Base-by-base conservation (phyloP, 2,113 vertebrate species). In the Catharus bicknelli region DNA sequence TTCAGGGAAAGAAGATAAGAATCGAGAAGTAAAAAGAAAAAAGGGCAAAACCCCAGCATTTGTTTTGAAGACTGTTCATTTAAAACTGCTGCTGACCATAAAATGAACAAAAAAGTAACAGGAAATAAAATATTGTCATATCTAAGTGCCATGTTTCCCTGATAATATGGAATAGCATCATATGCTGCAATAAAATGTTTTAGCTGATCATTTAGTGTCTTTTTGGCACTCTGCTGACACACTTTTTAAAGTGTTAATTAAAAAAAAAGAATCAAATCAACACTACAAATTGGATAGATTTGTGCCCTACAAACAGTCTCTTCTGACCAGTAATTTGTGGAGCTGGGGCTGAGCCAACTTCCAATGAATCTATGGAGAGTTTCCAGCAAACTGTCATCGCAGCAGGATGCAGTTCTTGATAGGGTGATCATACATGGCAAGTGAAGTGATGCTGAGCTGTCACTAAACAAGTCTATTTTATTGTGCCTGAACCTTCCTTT, bases 201-300 rank as follows among this genome's bases (percentile, higher is more conserved):
- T 32, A 69, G 75, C 43, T 83, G 84, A 94, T 96, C 32, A 91
- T 85, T 92, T 95, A 70, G 93, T 88, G 51, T 90, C 87, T 86
- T 93, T 83, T 78, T 95, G 85, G 91, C 93, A 94, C 45, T 90
- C 70, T 13, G 21, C 84, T 94, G 87, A 83, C 87, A 94, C 55
- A 75, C 57, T 95, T 95, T 74, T n/a, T 5, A 51, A 92, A 95
- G 85, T 77, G 75, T 94, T 96, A 95, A 96, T 96, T 95, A 95
- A 93, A 91, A 91, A 91, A 91, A 93, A 94, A 83, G 36, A 96
- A 94, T 83, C 67, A 95, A 93, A 85, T 83, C 87, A 83, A 86
- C 90, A 69, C 68, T 88, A 88, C 79, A 93, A 95, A 94, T 74
- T 90, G 85, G 90, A 91, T 63, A 94, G 82, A 90, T 57, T 78